Percentiles rank a stretch among this genome's conserved stretches.
These are phyloP conservation scores for Aphelocoma coerulescens DNA, from an alignment of 2,113 vertebrate species.

Conservation along the genomic window DNA sequence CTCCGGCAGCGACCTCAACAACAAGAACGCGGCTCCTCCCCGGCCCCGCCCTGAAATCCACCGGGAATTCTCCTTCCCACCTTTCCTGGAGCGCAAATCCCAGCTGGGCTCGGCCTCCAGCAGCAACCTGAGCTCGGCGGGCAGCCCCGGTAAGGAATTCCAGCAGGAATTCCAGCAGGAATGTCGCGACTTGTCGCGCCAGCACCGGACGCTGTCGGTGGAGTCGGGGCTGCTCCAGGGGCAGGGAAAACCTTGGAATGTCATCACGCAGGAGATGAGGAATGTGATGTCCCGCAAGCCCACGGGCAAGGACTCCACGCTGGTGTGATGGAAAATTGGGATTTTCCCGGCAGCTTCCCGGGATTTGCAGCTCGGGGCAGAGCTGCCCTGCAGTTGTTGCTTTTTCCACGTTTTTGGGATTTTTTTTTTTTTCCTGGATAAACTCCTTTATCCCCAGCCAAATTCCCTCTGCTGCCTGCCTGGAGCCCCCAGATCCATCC, in stretches of 20 bases:
- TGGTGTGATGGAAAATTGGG: constrained; percentile 72
- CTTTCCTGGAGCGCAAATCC: constrained; percentile 47
- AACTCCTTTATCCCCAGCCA: neutral
- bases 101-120: constrained; percentile 40
- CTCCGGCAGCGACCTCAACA: constrained; percentile 63
- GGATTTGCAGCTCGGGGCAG: neutral
- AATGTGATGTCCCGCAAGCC: constrained; percentile 74
- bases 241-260: constrained; percentile 78
- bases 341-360: neutral
- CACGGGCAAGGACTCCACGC: constrained; percentile 83
- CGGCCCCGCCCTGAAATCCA: constrained; percentile 72
- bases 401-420: neutral
- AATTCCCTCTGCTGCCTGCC: neutral
- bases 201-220: constrained; percentile 74
- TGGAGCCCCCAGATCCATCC: accelerated
- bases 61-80: constrained; percentile 70
- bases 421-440: neutral
- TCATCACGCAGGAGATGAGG: constrained; percentile 81
- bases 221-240: constrained; percentile 73
- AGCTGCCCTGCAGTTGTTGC: accelerated
- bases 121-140: constrained; percentile 33
- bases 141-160: constrained; percentile 15
- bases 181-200: neutral
- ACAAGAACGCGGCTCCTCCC: constrained; percentile 29
- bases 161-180: neutral